Conservation (phyloP, 2,113 vertebrate species). For the Tetrao urogallus region DNA sequence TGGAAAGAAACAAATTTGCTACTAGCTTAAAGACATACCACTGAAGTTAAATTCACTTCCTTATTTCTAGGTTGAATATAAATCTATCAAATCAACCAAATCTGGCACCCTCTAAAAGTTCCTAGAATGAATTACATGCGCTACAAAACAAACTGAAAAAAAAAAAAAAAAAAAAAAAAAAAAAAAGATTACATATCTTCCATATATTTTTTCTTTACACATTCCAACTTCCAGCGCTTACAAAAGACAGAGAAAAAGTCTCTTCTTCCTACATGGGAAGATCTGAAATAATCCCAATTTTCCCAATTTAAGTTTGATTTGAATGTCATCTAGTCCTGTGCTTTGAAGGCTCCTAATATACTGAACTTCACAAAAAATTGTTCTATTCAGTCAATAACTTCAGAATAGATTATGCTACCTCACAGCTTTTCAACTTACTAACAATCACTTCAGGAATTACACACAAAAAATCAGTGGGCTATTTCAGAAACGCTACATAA, state of each 20-base stretch:
- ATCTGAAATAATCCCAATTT: background rate
- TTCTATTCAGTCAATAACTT: background rate
- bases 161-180: background rate
- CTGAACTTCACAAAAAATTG: background rate
- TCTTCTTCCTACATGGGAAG: background rate
- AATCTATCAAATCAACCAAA: too few relatives aligned
- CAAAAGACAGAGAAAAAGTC: background rate
- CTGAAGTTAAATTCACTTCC: background rate
- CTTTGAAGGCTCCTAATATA: background rate
- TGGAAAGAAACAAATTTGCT: background rate
- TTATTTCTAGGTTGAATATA: background rate
- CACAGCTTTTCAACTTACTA: background rate
- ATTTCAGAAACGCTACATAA: background rate
- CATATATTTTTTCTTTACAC: accelerated
- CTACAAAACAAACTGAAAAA: background rate
- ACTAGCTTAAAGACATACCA: background rate
- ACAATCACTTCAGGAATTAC: background rate
- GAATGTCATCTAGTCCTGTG: background rate
- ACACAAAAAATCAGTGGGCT: background rate
- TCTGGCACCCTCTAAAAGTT: background rate
- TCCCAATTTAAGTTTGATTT: background rate
- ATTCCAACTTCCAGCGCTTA: background rate
- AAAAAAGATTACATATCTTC: accelerated
- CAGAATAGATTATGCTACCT: background rate
- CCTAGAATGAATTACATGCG: background rate